These are phyloP conservation scores for Pterocles orientalis DNA, from an alignment of 2,113 vertebrate genomes.

Conservation along the genomic window DNA sequence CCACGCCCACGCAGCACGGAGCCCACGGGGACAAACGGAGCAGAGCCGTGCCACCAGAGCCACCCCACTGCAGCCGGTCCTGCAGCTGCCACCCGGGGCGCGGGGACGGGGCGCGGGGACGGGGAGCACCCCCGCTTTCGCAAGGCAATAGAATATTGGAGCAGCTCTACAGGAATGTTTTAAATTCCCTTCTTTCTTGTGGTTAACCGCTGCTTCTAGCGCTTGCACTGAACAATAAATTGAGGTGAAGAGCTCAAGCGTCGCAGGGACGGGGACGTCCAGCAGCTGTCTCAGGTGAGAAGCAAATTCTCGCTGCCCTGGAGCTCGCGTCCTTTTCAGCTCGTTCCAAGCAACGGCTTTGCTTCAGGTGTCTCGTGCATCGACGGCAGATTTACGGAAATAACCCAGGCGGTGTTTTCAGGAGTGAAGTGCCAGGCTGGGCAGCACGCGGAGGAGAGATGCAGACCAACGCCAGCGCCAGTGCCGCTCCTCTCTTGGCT, in stretches of 20 bases:
- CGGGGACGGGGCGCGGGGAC: no score
- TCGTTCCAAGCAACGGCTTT: background rate
- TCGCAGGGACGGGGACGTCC: background rate
- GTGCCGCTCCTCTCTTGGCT: background rate
- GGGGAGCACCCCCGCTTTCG: background rate
- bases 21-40: no score
- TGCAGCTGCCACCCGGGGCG: background rate
- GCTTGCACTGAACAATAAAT: background rate
- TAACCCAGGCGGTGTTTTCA: background rate
- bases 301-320: background rate
- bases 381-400: background rate
- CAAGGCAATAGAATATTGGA: background rate
- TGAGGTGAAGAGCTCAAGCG: background rate
- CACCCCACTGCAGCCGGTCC: background rate
- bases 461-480: background rate
- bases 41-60: background rate
- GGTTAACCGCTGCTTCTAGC: background rate
- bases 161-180: background rate
- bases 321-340: background rate
- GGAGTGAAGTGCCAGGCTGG: background rate
- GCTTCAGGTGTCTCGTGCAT: background rate
- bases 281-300: background rate
- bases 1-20: no score
- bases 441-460: background rate
- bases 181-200: background rate